Conservation (phyloP, 2,113 vertebrate species). For the Oryzias javanicus region DNA sequence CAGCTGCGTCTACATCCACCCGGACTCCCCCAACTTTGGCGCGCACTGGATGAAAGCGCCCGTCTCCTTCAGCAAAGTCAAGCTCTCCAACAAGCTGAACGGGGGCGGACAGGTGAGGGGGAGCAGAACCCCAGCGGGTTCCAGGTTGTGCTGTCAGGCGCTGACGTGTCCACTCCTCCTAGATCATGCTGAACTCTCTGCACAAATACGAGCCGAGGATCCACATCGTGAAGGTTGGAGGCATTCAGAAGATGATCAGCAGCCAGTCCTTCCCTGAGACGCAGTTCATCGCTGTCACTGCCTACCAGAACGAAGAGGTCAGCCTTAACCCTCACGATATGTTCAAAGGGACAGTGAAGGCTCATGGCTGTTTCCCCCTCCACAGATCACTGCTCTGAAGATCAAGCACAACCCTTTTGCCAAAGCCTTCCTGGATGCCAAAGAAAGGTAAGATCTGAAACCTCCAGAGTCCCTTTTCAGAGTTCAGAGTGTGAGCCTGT, state of each 20-base stretch:
- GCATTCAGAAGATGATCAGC: constrained; percentile 82
- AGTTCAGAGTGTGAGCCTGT: neutral
- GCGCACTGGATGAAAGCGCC: constrained; percentile 85
- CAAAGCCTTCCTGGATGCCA: constrained; percentile 82
- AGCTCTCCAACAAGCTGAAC: constrained; percentile 83
- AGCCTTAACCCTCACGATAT: neutral
- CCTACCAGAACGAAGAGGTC: constrained; percentile 83
- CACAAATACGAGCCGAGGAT: constrained; percentile 83
- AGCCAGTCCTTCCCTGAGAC: constrained; percentile 82
- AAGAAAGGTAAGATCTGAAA: constrained; percentile 70
- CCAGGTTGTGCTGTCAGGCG: no score
- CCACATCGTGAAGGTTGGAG: constrained; percentile 82
- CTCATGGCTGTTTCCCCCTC: neutral
- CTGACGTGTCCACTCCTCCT: neutral
- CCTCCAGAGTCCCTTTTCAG: fast-evolving
- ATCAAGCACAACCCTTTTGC: constrained; percentile 84
- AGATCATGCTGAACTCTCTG: constrained; percentile 85
- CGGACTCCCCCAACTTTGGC: constrained; percentile 83
- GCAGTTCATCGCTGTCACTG: constrained; percentile 82
- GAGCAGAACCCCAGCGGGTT: no score
- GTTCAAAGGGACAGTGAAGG: neutral
- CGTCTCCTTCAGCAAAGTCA: constrained; percentile 84
- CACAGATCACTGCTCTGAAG: constrained; percentile 81
- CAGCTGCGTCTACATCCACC: constrained; percentile 85
- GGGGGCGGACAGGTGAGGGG: constrained; percentile 79